Base-by-base conservation (phyloP, 2,113 vertebrate genomes). In the Baryphthengus martii region DNA sequence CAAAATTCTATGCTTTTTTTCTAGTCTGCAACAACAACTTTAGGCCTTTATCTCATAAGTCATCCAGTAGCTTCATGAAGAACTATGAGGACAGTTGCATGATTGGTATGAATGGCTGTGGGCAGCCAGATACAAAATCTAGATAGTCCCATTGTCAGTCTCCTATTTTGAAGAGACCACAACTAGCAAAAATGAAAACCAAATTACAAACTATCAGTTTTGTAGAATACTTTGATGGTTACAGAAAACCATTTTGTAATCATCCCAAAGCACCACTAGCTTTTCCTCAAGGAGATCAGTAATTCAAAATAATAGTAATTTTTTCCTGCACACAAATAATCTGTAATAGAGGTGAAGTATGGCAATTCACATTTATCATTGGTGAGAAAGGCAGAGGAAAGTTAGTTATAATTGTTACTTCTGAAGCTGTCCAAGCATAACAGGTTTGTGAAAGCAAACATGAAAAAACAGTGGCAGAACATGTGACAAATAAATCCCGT, bases 401-500 rank as follows among this genome's bases (percentile, higher is more conserved):
- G 21, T 82, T 63, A 77, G 52, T 92, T 86, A 84, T 85, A 95
- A 89, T 86, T 83, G 44, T 40, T 50, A 78, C 85, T 95, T 82
- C 78, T 91, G 78, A 95, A 94, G 82, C 85, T 93, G 59, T 91
- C 88, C 92, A 93, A 96, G 76, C 70, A 80, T 91, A 93, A 95
- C 70, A 94, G 61, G 96, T 96, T 97, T 96, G 90, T 93, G 88
- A 82, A 91, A 95, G 76, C 73, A 95, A 80, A 91, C 94, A 94
- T 4, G 74, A 96, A 97, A 65, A 97, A 95, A 68, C 71, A 89
- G 97, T 90, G 89, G 89, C 76, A 96, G 93, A 91, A 96, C 87
- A 93, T 94, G 95, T 97, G 94, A 94, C 87, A 71, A 95, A 89
- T 91, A 96, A 94, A 95, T 96, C 87, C 88, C 80, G 86, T 74